Percentiles rank a stretch among this genome's conserved stretches.
phyloP scores from a whole-genome alignment of 2,888 invertebrate species.

The Trimorus sp. region DNA sequence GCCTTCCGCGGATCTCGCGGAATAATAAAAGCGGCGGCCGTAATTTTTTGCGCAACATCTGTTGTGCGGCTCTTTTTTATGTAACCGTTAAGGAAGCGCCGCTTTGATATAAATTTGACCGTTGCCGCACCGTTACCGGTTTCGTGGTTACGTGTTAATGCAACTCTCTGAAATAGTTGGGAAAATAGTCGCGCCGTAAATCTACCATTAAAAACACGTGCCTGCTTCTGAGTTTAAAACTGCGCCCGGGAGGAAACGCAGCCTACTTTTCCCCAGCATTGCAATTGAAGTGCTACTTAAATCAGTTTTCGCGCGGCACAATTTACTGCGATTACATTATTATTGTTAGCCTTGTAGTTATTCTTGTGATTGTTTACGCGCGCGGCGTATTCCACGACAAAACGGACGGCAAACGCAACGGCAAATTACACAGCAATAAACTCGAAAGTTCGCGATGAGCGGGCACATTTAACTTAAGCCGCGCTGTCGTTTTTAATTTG shows the following conservation, averaged over 20 bases:
- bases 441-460: slow-evolving; percentile 4
- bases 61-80: slow-evolving; percentile 42
- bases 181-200: slow-evolving; percentile 53
- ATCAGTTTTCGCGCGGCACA: slow-evolving; percentile 18
- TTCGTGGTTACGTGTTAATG: slow-evolving; percentile 54
- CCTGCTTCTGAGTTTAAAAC: slow-evolving; percentile 44
- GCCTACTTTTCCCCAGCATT: slow-evolving; percentile 22
- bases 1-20: slow-evolving; percentile 30
- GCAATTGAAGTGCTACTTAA: slow-evolving; percentile 28
- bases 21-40: slow-evolving; percentile 37
- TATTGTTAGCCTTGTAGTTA: background rate
- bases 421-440: slow-evolving; percentile 14
- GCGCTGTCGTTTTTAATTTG: slow-evolving; percentile 12
- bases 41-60: slow-evolving; percentile 48
- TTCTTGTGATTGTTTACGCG: too few relatives aligned
- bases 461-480: slow-evolving; percentile 25
- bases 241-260: slow-evolving; percentile 4
- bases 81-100: slow-evolving; percentile 31
- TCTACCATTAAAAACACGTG: slow-evolving; percentile 43
- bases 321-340: slow-evolving; percentile 28
- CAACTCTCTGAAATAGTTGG: slow-evolving; percentile 52
- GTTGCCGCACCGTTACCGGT: slow-evolving; percentile 40
- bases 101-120: slow-evolving; percentile 52
- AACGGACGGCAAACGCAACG: background rate
- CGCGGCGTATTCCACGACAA: background rate